phyloP scores from a whole-genome alignment of 2,113 vertebrate species.

The Elephantulus edwardii region DNA sequence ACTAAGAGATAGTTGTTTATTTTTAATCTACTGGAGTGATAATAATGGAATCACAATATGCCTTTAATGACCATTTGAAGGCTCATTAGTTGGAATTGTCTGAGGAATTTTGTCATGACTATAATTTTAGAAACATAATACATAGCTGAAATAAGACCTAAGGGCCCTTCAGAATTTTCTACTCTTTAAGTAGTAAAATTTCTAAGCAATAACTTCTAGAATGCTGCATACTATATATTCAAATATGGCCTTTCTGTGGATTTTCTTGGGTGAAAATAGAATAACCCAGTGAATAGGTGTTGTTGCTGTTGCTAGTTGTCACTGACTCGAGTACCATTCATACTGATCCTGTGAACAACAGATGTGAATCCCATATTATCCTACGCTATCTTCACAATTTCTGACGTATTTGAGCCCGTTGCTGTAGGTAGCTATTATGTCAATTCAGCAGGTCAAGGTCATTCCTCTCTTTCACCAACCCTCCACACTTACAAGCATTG shows the following conservation, averaged over 20 bases:
- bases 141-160: not conserved
- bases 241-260: conserved; percentile 12
- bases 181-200: conserved; percentile 26
- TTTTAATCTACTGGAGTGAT: conserved; percentile 13
- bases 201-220: conserved; percentile 4
- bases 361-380: too few relatives aligned
- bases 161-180: conserved; percentile 13
- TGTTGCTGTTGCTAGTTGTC: too few relatives aligned
- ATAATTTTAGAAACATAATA: conserved; percentile 55
- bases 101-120: conserved; percentile 37
- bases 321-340: too few relatives aligned
- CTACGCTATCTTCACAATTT: too few relatives aligned
- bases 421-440: too few relatives aligned
- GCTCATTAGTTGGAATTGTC: conserved; percentile 11
- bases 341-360: too few relatives aligned
- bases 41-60: conserved; percentile 30
- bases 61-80: conserved; percentile 33
- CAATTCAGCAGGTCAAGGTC: too few relatives aligned
- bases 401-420: too few relatives aligned
- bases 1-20: not conserved
- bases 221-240: not conserved
- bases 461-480: too few relatives aligned
- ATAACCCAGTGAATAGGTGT: too few relatives aligned
- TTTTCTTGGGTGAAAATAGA: conserved; percentile 20
- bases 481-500: too few relatives aligned